Conservation (phyloP, 2,113 vertebrate genomes). For the Miniopterus natalensis region DNA sequence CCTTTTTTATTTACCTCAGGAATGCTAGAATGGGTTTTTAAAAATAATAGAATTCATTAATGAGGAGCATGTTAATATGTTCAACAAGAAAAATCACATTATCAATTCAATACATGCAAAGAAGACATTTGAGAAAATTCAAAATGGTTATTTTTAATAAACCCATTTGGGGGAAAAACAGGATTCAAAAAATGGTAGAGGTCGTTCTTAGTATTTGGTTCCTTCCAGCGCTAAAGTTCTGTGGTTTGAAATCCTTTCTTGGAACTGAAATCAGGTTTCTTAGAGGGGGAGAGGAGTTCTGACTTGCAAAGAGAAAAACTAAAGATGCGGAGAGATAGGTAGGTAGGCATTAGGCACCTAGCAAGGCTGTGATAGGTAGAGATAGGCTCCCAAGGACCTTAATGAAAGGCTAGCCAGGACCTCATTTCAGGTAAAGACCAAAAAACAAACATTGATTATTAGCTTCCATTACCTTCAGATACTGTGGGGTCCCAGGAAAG, state of each 20-base stretch:
- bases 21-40: neutral
- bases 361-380: neutral
- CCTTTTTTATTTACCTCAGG: neutral
- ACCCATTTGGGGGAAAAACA: neutral
- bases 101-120: neutral
- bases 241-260: neutral
- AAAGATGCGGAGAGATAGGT: neutral
- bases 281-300: neutral
- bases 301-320: conserved; percentile 25
- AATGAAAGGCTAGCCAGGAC: neutral
- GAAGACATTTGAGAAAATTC: conserved; percentile 10
- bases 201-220: neutral
- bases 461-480: neutral
- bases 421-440: neutral
- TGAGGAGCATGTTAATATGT: neutral
- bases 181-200: neutral
- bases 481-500: neutral
- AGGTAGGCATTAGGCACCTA: neutral
- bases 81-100: neutral
- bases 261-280: neutral
- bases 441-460: neutral
- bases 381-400: neutral
- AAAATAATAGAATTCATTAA: neutral
- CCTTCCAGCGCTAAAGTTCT: neutral
- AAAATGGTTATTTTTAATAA: conserved; percentile 8